Evolutionary conservation across 1,140 invertebrate species (phyloP), one percentile per base, ranked within the genome.

Genomic region (Spodoptera frugiperda): DNA sequence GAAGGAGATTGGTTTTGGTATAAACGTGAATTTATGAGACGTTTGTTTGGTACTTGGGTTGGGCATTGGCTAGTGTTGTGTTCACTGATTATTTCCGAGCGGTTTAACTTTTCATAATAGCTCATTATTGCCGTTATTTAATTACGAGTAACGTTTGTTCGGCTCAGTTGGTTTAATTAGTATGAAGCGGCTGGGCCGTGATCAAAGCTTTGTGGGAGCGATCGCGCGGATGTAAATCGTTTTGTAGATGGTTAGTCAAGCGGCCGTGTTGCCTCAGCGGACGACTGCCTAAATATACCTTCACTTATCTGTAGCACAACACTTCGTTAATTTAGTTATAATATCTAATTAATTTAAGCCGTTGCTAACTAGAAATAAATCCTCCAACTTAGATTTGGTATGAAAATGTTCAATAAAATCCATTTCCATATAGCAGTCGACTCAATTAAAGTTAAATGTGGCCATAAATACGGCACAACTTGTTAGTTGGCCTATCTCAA

Each of bases 161-260:
- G 65, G 80, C 48, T 83, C 82, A 81, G 77, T 84, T 68, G 77
- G 76, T 80, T 83, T 87, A 85, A 87, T 87, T 86, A 86, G 78
- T 79, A 71, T 78, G 81, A 78, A 84, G 76, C 65, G 25, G 59
- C 73, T 46, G 49, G 48, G 78, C 54, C 44, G 70, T 81, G 85
- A 85, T 90, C 88, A 90, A 90, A 90, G 88, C 87, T 86, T 85
- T 87, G 80, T 82, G 73, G 48, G 65, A 65, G 83, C 77, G 74
- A 83, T 81, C 78, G 76, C 73, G 78, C 65, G 79, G 53, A 79
- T 80, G 79, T 80, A 81, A 87, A 84, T 85, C 78, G 70, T 65
- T 65, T 63, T 75, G 73, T 75, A 44, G 51, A 49, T 39, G 68
- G 68, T 68, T 68, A 51, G 63, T 67, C 63, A 67, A 67, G 63